phyloP scores from a whole-genome alignment of 2,113 vertebrate genomes.

The Chloebia gouldiae region DNA sequence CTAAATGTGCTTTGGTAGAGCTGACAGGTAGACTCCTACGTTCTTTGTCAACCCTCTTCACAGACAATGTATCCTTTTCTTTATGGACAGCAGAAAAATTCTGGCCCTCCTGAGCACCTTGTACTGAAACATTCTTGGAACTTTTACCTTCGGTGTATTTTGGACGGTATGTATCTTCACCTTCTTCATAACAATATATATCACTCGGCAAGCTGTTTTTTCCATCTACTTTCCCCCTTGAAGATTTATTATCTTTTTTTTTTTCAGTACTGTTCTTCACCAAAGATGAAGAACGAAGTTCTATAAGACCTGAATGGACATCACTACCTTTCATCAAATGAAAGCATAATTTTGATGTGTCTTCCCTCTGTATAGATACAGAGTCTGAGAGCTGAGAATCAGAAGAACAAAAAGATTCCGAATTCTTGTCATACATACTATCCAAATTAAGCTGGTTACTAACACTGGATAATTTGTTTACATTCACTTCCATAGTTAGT shows the following conservation, averaged over 20 bases:
- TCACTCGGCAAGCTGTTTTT: not conserved
- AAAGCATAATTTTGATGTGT: conserved; percentile 30
- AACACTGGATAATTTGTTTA: conserved; percentile 34
- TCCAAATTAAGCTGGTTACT: not conserved
- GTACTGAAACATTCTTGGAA: not conserved
- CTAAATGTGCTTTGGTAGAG: not conserved
- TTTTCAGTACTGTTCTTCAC: not conserved
- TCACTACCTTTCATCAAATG: conserved; percentile 22
- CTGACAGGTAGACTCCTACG: not conserved
- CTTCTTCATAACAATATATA: not conserved
- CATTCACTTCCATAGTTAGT: not conserved
- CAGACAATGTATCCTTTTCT: not conserved
- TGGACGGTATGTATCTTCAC: not conserved
- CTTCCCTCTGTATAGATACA: not conserved
- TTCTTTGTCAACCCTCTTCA: not conserved
- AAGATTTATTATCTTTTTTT: not conserved
- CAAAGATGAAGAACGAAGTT: conserved; percentile 47
- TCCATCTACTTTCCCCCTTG: not conserved
- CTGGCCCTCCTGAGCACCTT: not conserved
- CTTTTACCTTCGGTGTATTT: not conserved
- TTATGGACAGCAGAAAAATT: not conserved
- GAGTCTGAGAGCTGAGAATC: conserved; percentile 35
- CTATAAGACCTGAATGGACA: conserved; percentile 6
- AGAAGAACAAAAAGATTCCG: conserved; percentile 42
- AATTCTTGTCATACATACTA: not conserved